Evolutionary conservation across 2,888 invertebrate species (phyloP).

Genomic region (Geotrupes spiniger): DNA sequence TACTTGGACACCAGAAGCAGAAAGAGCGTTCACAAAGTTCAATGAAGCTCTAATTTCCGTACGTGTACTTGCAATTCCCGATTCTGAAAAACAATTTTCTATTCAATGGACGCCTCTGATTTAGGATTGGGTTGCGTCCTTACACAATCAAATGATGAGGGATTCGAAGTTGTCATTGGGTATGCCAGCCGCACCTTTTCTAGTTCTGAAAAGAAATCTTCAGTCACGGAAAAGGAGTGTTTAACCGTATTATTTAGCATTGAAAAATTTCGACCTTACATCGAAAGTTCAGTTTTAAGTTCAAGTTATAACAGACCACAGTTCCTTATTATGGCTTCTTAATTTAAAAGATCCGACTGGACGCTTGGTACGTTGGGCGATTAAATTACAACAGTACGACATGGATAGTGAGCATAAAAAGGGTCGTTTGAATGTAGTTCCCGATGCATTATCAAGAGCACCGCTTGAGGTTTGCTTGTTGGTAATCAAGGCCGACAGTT

Average conservation of each 20-base stretch:
- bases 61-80: constrained; percentile 28
- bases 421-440: too few species aligned
- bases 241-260: constrained; percentile 19
- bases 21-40: constrained; percentile 27
- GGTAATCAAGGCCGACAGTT: neutral
- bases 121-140: constrained; percentile 29
- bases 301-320: constrained; percentile 32
- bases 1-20: constrained; percentile 23
- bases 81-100: constrained; percentile 30
- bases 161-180: constrained; percentile 19
- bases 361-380: constrained; percentile 29
- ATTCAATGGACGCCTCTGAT: constrained; percentile 33
- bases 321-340: constrained; percentile 30
- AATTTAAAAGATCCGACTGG: constrained; percentile 31
- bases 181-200: constrained; percentile 23
- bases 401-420: too few species aligned
- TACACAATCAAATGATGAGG: constrained; percentile 26
- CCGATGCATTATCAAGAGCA: too few species aligned
- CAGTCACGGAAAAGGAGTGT: constrained; percentile 23
- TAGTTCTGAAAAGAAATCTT: constrained; percentile 14
- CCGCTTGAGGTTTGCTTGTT: too few species aligned
- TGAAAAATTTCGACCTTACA: constrained; percentile 26
- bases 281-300: constrained; percentile 30
- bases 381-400: constrained; percentile 26
- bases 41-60: constrained; percentile 30